A percentile compares a stretch with the other conserved stretches of the same genome.
Evolutionary conservation across 2,113 vertebrate species (phyloP).

Genomic region (Hucho hucho): DNA sequence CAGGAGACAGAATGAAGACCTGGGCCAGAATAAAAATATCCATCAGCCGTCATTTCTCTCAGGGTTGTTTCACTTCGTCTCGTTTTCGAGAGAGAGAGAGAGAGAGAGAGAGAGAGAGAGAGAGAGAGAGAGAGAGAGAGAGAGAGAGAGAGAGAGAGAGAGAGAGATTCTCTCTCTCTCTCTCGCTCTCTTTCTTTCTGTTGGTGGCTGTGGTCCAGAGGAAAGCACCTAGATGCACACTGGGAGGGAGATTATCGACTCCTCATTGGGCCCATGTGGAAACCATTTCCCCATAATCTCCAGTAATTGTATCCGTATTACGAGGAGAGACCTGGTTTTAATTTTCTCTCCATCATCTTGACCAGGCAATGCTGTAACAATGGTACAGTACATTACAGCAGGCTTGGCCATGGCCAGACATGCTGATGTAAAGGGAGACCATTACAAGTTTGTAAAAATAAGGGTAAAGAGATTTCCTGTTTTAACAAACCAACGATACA

Average conservation of each 20-base stretch:
- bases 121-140: no score
- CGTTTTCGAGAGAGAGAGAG: no score
- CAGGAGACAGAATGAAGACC: no score
- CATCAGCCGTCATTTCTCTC: no score
- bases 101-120: no score
- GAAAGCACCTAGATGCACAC: constrained; percentile 85
- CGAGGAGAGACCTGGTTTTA: constrained; percentile 85
- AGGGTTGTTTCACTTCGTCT: constrained; percentile 12
- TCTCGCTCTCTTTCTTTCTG: constrained; percentile 9
- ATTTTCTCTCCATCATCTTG: constrained; percentile 83
- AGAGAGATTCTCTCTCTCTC: constrained; percentile 23
- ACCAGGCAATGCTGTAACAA: constrained; percentile 36
- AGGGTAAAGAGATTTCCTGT: constrained; percentile 54
- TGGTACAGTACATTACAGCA: no score
- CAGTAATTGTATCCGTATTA: constrained; percentile 88
- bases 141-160: no score
- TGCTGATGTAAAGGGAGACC: constrained; percentile 52
- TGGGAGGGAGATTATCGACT: constrained; percentile 83
- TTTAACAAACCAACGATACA: constrained; percentile 30
- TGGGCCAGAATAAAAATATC: no score
- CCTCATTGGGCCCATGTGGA: constrained; percentile 85
- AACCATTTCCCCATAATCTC: constrained; percentile 86
- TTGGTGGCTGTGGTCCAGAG: constrained; percentile 67
- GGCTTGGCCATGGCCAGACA: no score
- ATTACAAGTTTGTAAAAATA: constrained; percentile 90